These are phyloP conservation scores for Contarinia nasturtii DNA, from an alignment of 1,140 invertebrate genomes.

Conservation along the genomic window DNA sequence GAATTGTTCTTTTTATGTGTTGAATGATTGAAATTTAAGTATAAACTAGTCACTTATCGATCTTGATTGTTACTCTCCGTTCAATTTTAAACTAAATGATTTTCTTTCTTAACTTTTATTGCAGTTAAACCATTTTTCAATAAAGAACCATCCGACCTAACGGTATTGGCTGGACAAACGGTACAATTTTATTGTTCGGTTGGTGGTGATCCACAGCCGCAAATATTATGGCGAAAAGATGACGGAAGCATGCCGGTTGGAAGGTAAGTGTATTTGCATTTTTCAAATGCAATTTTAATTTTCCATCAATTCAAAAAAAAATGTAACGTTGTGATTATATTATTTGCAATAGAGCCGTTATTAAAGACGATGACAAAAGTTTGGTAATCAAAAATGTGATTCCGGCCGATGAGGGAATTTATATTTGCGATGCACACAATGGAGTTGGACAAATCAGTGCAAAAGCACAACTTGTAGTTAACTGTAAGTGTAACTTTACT, in stretches of 20 bases:
- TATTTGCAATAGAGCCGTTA: constrained; percentile 40
- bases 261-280: constrained; percentile 2
- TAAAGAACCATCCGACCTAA: constrained; percentile 66
- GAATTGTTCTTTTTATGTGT: no score
- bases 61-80: no score
- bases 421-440: constrained; percentile 66
- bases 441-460: constrained; percentile 53
- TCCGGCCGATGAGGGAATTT: constrained; percentile 58
- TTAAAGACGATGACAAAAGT: constrained; percentile 50
- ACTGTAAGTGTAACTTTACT: constrained; percentile 37
- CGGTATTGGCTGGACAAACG: constrained; percentile 55
- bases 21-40: no score
- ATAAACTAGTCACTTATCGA: no score
- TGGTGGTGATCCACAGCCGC: constrained; percentile 73
- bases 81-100: no score
- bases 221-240: constrained; percentile 76
- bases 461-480: constrained; percentile 50
- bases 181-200: constrained; percentile 78
- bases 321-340: no score
- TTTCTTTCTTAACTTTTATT: constrained; percentile 22
- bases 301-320: not conserved
- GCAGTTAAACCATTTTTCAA: constrained; percentile 78
- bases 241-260: constrained; percentile 64
- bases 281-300: not conserved
- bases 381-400: constrained; percentile 53